Conservation (phyloP, 2,797 vertebrate genomes). For the Caiman crocodilus region DNA sequence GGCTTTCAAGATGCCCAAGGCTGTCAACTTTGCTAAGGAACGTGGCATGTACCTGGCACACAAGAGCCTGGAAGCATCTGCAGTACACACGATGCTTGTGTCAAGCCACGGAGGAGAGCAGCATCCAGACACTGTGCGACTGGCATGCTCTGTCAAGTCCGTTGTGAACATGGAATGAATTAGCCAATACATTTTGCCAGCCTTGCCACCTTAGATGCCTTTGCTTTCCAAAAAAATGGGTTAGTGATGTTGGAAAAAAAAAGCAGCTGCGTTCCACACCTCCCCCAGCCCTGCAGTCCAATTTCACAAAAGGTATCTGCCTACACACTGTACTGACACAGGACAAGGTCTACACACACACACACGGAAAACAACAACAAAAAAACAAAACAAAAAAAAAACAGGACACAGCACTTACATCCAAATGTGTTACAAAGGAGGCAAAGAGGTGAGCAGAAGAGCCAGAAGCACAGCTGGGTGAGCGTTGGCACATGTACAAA, state of each 20-base stretch:
- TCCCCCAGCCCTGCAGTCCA: neutral
- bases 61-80: rapidly evolving
- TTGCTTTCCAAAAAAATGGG: too few species aligned
- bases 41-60: rapidly evolving
- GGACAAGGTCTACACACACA: conserved; percentile 37
- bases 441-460: neutral
- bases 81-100: rapidly evolving
- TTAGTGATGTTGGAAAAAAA: neutral
- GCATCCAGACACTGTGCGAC: neutral
- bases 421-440: neutral
- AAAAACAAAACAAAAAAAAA: rapidly evolving
- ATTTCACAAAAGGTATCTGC: neutral
- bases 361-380: neutral
- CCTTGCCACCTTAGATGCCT: neutral
- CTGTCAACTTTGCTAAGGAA: neutral
- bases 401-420: neutral
- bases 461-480: neutral
- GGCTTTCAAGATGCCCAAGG: rapidly evolving
- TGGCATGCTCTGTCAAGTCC: neutral
- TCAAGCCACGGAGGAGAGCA: neutral
- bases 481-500: neutral
- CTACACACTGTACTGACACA: neutral
- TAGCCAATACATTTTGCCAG: rapidly evolving
- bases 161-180: neutral
- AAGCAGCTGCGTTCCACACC: neutral